Evolutionary conservation across 2,888 invertebrate species (phyloP).

Genomic region (Leucoptera coffeella): DNA sequence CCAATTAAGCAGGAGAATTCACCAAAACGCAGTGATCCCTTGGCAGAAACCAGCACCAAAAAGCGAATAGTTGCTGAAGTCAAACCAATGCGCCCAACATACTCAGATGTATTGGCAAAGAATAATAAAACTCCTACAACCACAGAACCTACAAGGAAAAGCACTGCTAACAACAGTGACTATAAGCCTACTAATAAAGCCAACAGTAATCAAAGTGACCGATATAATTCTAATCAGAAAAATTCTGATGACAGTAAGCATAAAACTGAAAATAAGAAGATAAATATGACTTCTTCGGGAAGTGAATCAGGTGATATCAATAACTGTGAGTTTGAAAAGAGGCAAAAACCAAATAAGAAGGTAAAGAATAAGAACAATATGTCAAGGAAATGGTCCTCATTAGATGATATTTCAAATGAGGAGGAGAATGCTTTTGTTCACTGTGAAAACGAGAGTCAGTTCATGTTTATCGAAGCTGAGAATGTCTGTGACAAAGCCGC

Average conservation of each 20-base stretch:
- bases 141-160: slow-evolving; percentile 41
- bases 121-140: slow-evolving; percentile 43
- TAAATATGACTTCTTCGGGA: slow-evolving; percentile 33
- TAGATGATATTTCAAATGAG: slow-evolving; percentile 46
- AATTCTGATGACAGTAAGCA: slow-evolving; percentile 22
- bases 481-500: slow-evolving; percentile 30
- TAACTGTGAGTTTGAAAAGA: slow-evolving; percentile 32
- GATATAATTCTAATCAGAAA: slow-evolving; percentile 17
- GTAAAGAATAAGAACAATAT: slow-evolving; percentile 37
- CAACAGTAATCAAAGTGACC: slow-evolving; percentile 27
- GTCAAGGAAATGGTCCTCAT: slow-evolving; percentile 55
- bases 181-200: slow-evolving; percentile 26
- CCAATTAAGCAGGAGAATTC: slow-evolving; percentile 11
- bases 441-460: slow-evolving; percentile 41
- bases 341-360: slow-evolving; percentile 27
- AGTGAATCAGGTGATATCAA: slow-evolving; percentile 45
- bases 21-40: slow-evolving; percentile 35
- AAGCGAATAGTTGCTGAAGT: slow-evolving; percentile 79
- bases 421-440: slow-evolving; percentile 23
- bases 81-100: slow-evolving; percentile 80
- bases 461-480: slow-evolving; percentile 28
- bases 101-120: slow-evolving; percentile 79
- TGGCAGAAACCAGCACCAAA: slow-evolving; percentile 51
- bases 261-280: slow-evolving; percentile 30
- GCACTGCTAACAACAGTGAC: slow-evolving; percentile 22